Base-by-base conservation (phyloP, 2,113 vertebrate species). In the Chlamydotis undulata region DNA sequence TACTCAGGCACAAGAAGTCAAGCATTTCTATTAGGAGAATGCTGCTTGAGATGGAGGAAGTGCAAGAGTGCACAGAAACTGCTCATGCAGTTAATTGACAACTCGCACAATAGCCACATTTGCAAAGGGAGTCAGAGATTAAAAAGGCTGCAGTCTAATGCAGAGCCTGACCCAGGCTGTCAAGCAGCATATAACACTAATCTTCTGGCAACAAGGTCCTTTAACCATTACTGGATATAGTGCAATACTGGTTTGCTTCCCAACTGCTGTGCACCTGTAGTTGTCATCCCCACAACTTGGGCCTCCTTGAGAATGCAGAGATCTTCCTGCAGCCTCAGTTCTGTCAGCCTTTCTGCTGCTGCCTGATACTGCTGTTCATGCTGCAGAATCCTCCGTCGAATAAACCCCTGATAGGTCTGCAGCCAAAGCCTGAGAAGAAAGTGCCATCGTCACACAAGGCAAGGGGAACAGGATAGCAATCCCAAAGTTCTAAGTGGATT, bases 241-340 rank as follows among this genome's bases (percentile, higher is more conserved):
- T 23, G 53, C 39, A 84, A 53, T 65, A 74, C 17, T 80, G 22
- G 43, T 78, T 52, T 74, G 52, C 23, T 65, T 85, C 67, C 78
- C 47, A 71, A 5, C 49, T 56, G 63, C 79, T 63, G 39, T 88
- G 84, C 45, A 98, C 98, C 98, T 86, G 99, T 99, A 90, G 99
- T 99, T 29, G 99, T 99, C 99, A 99, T 99, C 60, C 99, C 99
- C 41, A 99, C 98, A n/a, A 99, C 97, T 93, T 77, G 97, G 63
- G 99, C 99, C 19, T 96, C 43, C 90, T 94, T 87, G 19, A 99
- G 98, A 71, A 99, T 97, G 61, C 91, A 95, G 35, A 99, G 92
- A 90, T 98, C 98, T 93, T 99, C 97, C 9, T 98, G 98, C 33
- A 98, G 96, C 88, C 98, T 98, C 60, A 99, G 93, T 71, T 99